Evolutionary conservation across 1,140 invertebrate genomes (phyloP).

Genomic region (Ptiloglossa arizonensis): DNA sequence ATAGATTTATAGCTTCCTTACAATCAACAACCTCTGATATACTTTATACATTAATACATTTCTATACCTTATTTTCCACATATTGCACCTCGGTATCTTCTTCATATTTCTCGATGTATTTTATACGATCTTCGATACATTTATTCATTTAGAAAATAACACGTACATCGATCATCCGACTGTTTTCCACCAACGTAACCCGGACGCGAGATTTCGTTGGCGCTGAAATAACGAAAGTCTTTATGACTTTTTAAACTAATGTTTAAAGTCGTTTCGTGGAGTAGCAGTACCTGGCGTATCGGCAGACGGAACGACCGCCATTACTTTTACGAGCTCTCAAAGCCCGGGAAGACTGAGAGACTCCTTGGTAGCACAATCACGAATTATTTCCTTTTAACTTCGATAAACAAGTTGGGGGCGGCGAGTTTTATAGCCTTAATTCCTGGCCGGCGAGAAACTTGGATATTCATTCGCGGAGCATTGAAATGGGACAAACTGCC

Average conservation of each 20-base stretch:
- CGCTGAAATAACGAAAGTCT: neutral
- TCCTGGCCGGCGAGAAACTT: slow-evolving; percentile 1
- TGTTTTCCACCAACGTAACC: neutral
- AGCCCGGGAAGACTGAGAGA: neutral
- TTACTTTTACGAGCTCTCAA: slow-evolving; percentile 21
- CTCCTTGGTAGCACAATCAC: slow-evolving; percentile 6
- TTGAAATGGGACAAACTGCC: slow-evolving; percentile 36
- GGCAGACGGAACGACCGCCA: slow-evolving; percentile 11
- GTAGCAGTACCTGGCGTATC: neutral
- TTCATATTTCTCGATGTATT: no score
- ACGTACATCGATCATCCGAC: neutral
- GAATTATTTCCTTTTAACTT: slow-evolving; percentile 43
- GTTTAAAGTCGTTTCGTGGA: neutral
- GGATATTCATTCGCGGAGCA: slow-evolving; percentile 24
- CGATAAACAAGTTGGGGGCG: slow-evolving; percentile 18
- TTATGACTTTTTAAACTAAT: slow-evolving; percentile 9
- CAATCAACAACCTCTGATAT: no score
- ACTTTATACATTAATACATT: no score
- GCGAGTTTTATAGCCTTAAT: slow-evolving; percentile 38
- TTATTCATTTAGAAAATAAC: no score
- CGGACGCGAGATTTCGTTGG: no score
- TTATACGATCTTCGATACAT: no score
- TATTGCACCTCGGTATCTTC: no score
- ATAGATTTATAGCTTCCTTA: no score
- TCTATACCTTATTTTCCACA: no score